Evolutionary conservation across 2,797 vertebrate genomes (phyloP).

Genomic region (Myotis findleyi): DNA sequence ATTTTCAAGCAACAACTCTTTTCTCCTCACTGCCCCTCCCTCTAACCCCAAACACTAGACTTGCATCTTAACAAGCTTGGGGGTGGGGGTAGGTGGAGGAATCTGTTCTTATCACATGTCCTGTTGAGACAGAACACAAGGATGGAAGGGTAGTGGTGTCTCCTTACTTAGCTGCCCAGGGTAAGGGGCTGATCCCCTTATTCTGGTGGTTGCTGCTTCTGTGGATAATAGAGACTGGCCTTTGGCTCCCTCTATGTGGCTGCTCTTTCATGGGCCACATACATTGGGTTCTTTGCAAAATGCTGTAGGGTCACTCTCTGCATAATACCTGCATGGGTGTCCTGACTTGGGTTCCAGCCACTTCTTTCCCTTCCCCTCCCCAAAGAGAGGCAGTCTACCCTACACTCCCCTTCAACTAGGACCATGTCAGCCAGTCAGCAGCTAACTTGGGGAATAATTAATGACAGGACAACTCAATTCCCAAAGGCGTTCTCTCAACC

Average conservation of each 20-base stretch:
- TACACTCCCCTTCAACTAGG: not conserved
- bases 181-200: not conserved
- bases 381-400: not conserved
- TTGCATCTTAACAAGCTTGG: not conserved
- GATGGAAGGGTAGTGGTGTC: not conserved
- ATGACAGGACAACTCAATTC: not conserved
- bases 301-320: not conserved
- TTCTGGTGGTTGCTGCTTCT: not conserved
- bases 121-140: not conserved
- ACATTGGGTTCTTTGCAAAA: not conserved
- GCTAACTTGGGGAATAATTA: not conserved
- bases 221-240: not conserved
- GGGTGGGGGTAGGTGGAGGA: accelerated
- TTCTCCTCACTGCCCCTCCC: not conserved
- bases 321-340: not conserved
- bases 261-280: not conserved
- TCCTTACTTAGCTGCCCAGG: not conserved
- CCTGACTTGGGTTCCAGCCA: not conserved
- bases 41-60: not conserved
- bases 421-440: not conserved
- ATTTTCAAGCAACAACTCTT: not conserved
- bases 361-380: not conserved
- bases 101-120: not conserved
- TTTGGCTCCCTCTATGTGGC: not conserved
- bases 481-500: not conserved